These are phyloP conservation scores for Caenorhabditis tropicalis DNA, from an alignment of 1,140 invertebrate species.

Conservation along the genomic window DNA sequence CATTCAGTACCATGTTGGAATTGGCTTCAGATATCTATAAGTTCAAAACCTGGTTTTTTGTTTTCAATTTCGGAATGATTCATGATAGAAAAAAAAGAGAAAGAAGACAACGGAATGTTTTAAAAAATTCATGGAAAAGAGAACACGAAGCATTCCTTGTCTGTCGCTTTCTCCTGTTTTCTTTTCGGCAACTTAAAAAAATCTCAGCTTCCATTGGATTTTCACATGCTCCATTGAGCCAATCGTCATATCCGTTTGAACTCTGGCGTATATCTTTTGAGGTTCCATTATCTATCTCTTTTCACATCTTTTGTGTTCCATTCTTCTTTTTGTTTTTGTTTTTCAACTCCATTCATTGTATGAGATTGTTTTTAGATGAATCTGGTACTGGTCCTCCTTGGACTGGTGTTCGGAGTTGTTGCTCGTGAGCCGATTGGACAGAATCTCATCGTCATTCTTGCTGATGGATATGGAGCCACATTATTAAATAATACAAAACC, in stretches of 20 bases:
- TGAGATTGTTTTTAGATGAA: background rate
- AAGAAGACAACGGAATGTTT: background rate
- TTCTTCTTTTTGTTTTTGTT: slow-evolving; percentile 29
- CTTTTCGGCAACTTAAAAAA: background rate
- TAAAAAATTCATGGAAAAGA: background rate
- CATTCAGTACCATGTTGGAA: background rate
- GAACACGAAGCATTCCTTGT: background rate
- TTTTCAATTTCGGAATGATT: background rate
- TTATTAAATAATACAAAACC: slow-evolving; percentile 67
- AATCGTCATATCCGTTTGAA: slow-evolving; percentile 31
- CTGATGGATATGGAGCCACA: slow-evolving; percentile 69
- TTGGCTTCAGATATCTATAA: background rate
- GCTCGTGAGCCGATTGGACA: slow-evolving; percentile 63
- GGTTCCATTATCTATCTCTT: slow-evolving; percentile 2
- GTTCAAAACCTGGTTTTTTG: background rate
- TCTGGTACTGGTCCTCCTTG: slow-evolving; percentile 23
- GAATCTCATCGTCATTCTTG: slow-evolving; percentile 68
- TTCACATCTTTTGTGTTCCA: slow-evolving; percentile 40
- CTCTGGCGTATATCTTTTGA: background rate
- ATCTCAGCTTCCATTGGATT: background rate
- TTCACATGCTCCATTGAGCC: background rate
- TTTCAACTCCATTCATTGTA: background rate
- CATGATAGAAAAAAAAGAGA: background rate
- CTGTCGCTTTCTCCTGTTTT: background rate
- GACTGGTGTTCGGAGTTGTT: background rate